Base-by-base conservation (phyloP, 1,140 invertebrate genomes). In the Belonocnema kinseyi region DNA sequence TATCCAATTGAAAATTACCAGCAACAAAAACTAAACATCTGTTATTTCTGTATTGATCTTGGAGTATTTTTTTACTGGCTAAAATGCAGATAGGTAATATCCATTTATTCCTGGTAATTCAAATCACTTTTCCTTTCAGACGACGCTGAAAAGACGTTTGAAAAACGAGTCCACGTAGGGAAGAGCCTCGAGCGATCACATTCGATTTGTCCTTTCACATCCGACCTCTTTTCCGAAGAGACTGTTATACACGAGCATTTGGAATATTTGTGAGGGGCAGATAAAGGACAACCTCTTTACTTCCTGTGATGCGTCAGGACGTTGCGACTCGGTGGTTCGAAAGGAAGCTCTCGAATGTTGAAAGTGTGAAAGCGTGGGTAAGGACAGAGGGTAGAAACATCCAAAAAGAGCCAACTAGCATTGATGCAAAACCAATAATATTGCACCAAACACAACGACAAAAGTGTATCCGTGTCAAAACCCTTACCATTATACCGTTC, bases 381-480 rank as follows among this genome's bases (percentile, higher is more conserved):
- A 76, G 75, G 72, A 51, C 51, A 72, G 52, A 74, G 70, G 46
- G 53, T 33, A 21, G 71, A 79, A 56, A 82, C 73, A 74, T 74
- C 79, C 70, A 52, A 79, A 72, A 75, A 75, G 77, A 83, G 83
- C 83, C 84, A 87, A 86, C 76, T 77, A 78, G 76, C 75, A 74
- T 86, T 87, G 88, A 90, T 90, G 87, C 80, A 83, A 88, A 90
- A 88, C 88, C 88, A 85, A 90, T 90, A 90, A 90, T 88, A 86
- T 85, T 81, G 73, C 33, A 66, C 85, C 82, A 77, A 46, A 75
- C 61, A 73, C 75, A 75, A 77, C 77, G 75, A 81, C 75, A 83
- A 56, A 77, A 75, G 14, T 74, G 73, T 79, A 82, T 83, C 74
- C 79, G 40, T 70, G 51, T 70, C 56, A 40, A 80, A 75, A 17